Base-by-base conservation (phyloP, 2,113 vertebrate species). In the Fukomys damarensis region DNA sequence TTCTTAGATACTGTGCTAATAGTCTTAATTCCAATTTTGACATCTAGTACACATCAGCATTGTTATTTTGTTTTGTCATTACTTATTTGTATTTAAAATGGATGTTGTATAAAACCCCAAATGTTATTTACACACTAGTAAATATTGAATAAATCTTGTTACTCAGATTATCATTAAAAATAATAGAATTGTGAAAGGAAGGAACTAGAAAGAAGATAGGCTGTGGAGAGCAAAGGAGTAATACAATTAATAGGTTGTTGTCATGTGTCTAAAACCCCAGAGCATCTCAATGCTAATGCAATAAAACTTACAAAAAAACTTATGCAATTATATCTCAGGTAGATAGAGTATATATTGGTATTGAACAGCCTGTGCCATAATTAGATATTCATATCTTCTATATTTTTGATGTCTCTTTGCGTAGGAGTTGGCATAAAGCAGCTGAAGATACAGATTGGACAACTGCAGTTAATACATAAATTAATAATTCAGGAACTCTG, bases 121-220 rank as follows among this genome's bases (percentile, higher is more conserved):
- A 96, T 97, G 93, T 90, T 91, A 92, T 96, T 95, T 96, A 86
- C 56, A 89, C 85, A 92, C 91, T 93, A 96, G 94, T 95, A 97
- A 97, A 22, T 81, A 24, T 93, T 96, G 95, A 95, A 72, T 94
- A 95, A 70, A 52, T 96, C 82, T 94, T 86, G 41, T 74, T 96
- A 77, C 24, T 94, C 38, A 91, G 24, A 92, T 91, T 94, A 52
- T 95, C 80, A 77, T 97, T 97, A 92, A 89, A 86, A 96, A 81
- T 97, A 96, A 95, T 90, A 77, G 76, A 92, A 93, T 92, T 96
- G 70, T 87, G 59, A 90, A 32, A 93, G 63, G 90, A 95, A 96
- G 76, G 84, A 92, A 68, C 1, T 43, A 65, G 80, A 80, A 97
- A 93, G 86, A 92, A 92, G 58, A 92, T 46, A 89, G 63, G 28